These are phyloP conservation scores for Coleophora flavipennella DNA, from an alignment of 2,888 invertebrate species.

Conservation along the genomic window DNA sequence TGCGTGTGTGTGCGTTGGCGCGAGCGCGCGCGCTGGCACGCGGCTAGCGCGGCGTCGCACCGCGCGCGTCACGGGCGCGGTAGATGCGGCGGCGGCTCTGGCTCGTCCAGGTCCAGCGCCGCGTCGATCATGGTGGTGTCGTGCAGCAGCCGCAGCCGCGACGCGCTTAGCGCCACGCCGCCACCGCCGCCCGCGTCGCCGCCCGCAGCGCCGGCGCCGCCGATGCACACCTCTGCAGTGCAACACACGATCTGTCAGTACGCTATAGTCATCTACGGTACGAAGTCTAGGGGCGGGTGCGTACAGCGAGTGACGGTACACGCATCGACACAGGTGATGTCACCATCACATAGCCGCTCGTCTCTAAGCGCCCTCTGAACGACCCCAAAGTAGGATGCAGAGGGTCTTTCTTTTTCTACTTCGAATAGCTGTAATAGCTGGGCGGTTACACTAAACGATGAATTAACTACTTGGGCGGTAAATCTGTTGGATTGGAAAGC, in stretches of 20 bases:
- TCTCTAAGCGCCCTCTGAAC: no score
- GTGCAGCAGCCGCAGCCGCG: constrained; percentile 82
- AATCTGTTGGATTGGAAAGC: no score
- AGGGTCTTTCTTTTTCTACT: no score
- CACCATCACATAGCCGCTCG: no score
- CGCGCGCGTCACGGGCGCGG: constrained; percentile 10
- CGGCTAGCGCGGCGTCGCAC: constrained; percentile 6
- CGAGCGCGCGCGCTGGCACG: constrained; percentile 11
- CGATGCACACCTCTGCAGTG: constrained; percentile 22
- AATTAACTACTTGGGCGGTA: no score
- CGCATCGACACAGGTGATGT: no score
- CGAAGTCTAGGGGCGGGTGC: no score
- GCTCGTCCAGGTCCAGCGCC: constrained; percentile 88
- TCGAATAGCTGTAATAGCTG: no score
- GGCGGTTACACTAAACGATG: no score
- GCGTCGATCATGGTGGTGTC: constrained; percentile 94
- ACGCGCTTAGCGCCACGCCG: constrained; percentile 73
- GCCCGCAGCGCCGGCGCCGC: constrained; percentile 8
- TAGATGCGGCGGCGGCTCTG: constrained; percentile 69
- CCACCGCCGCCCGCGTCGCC: constrained; percentile 16
- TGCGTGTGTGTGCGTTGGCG: constrained; percentile 10
- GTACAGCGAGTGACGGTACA: no score
- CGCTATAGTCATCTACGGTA: background rate
- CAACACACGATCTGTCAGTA: background rate
- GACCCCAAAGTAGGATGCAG: no score